These are phyloP conservation scores for Drosophila lacicola DNA, from an alignment of 2,888 invertebrate genomes.

Conservation along the genomic window DNA sequence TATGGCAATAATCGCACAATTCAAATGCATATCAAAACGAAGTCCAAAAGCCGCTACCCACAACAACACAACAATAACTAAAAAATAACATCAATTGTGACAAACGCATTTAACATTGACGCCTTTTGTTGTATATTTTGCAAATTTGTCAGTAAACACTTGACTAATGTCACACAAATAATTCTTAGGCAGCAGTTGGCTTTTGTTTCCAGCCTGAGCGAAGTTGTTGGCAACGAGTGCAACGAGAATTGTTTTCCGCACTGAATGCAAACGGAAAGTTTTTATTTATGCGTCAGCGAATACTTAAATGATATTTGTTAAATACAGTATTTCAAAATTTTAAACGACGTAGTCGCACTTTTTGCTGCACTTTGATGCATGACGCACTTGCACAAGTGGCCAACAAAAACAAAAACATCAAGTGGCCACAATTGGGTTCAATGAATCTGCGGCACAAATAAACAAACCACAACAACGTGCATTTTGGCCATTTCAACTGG, in stretches of 20 bases:
- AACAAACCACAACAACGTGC: slow-evolving; percentile 25
- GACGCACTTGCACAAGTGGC: slow-evolving; percentile 44
- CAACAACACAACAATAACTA: neutral
- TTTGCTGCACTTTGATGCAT: slow-evolving; percentile 33
- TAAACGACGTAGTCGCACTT: neutral
- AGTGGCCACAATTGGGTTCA: slow-evolving; percentile 49
- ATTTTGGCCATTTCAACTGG: slow-evolving; percentile 33
- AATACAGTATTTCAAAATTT: slow-evolving; percentile 38
- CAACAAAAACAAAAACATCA: slow-evolving; percentile 12
- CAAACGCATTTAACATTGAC: too few species aligned
- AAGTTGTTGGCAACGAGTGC: slow-evolving; percentile 39
- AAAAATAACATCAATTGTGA: too few species aligned
- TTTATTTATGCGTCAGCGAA: slow-evolving; percentile 43
- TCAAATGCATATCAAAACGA: slow-evolving; percentile 19
- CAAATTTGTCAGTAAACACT: slow-evolving; percentile 1
- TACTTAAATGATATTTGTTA: slow-evolving; percentile 16
- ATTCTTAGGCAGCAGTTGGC: slow-evolving; percentile 2
- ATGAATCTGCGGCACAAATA: slow-evolving; percentile 49
- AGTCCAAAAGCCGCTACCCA: slow-evolving; percentile 32
- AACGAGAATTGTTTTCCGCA: slow-evolving; percentile 35
- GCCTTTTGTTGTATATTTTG: neutral
- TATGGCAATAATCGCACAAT: slow-evolving; percentile 4
- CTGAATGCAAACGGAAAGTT: slow-evolving; percentile 54
- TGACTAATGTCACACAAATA: neutral
- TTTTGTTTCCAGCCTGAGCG: slow-evolving; percentile 33